phyloP scores from a whole-genome alignment of 2,797 vertebrate species.

The Hemitrygon akajei region DNA sequence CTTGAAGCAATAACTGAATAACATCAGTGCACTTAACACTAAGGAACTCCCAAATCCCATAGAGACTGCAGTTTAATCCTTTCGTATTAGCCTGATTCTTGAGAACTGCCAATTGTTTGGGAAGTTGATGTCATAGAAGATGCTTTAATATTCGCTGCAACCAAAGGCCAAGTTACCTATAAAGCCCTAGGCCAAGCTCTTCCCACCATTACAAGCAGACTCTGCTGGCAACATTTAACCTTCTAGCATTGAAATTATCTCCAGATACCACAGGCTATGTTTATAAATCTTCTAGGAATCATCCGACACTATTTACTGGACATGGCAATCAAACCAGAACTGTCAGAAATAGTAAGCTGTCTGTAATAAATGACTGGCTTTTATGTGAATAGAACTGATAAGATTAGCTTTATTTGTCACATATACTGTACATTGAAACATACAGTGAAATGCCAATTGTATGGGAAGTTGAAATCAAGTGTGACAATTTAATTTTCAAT shows the following conservation, averaged over 20 bases:
- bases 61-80: conserved; percentile 8
- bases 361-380: not conserved
- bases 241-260: not conserved
- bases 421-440: not conserved
- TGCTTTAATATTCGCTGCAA: not conserved
- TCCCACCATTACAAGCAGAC: not conserved
- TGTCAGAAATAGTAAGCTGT: conserved; percentile 18
- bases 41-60: conserved; percentile 15
- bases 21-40: not conserved
- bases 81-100: not conserved
- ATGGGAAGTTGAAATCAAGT: no score
- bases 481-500: no score
- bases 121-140: not conserved
- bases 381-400: not conserved
- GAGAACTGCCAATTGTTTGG: not conserved
- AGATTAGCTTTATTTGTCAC: no score
- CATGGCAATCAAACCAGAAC: conserved; percentile 7
- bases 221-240: not conserved
- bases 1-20: not conserved
- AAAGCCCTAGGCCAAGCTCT: not conserved
- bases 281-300: not conserved
- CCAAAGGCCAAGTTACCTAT: not conserved
- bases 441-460: not conserved
- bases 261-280: not conserved
- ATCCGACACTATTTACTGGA: not conserved